Conservation (phyloP, 2,113 vertebrate species). For the Neogale vison region DNA sequence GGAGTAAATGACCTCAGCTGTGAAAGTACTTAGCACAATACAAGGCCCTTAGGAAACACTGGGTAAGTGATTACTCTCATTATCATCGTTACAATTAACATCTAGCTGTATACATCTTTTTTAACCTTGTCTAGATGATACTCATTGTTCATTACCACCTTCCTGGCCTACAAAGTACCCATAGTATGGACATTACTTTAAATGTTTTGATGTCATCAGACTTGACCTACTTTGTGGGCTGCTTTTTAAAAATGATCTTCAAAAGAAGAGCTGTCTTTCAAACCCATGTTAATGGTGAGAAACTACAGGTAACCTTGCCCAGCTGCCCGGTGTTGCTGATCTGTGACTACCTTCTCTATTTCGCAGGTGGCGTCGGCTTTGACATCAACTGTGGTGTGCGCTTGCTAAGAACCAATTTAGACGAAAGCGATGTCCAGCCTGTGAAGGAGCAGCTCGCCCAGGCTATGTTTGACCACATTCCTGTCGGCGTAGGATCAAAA, state of each 20-base stretch:
- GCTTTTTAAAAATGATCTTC: background rate
- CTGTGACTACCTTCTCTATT: background rate
- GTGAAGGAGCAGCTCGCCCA: constrained; percentile 98
- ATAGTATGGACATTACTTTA: background rate
- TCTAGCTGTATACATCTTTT: background rate
- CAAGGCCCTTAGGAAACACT: background rate
- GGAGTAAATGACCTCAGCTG: background rate
- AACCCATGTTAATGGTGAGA: background rate
- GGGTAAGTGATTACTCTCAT: background rate
- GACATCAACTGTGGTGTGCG: constrained; percentile 99
- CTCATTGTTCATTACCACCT: background rate
- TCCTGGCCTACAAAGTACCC: background rate
- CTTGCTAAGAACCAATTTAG: constrained; percentile 95
- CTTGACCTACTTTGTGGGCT: background rate
- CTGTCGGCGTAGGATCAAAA: constrained; percentile 97
- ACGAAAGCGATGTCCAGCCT: constrained; percentile 96
- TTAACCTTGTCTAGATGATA: background rate
- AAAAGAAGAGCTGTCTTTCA: background rate
- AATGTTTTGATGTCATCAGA: background rate
- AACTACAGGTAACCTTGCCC: background rate
- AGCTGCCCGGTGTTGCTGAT: background rate
- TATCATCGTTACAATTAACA: background rate
- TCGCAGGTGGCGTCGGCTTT: constrained; percentile 95
- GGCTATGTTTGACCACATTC: constrained; percentile 98
- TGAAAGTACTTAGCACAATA: background rate